These are phyloP conservation scores for Drosophila asahinai DNA, from an alignment of 1,140 invertebrate species.

Conservation along the genomic window DNA sequence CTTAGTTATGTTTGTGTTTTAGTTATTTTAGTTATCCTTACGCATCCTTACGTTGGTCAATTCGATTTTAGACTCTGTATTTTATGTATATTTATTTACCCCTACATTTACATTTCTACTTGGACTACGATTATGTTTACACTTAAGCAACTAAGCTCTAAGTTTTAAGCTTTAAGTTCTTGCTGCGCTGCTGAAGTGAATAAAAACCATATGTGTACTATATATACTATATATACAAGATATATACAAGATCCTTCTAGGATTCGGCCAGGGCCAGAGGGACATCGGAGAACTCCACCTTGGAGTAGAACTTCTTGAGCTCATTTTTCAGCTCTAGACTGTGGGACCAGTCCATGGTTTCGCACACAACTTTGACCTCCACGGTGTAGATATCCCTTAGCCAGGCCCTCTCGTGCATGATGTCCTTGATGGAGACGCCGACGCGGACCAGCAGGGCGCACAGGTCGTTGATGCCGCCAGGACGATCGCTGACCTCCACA, in stretches of 20 bases:
- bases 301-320: slow-evolving; percentile 87
- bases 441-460: slow-evolving; percentile 90
- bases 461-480: slow-evolving; percentile 94
- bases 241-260: not conserved
- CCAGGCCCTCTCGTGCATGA: slow-evolving; percentile 97
- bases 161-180: slow-evolving; percentile 57
- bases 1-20: slow-evolving; percentile 51
- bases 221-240: slow-evolving; percentile 9
- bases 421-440: slow-evolving; percentile 97
- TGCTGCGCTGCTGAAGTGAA: slow-evolving; percentile 54
- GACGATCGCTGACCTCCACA: slow-evolving; percentile 94
- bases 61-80: slow-evolving; percentile 48
- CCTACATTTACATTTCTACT: slow-evolving; percentile 68
- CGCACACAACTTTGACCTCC: slow-evolving; percentile 92
- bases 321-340: slow-evolving; percentile 88
- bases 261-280: slow-evolving; percentile 81
- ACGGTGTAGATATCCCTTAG: slow-evolving; percentile 95
- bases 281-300: slow-evolving; percentile 84
- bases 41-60: slow-evolving; percentile 52
- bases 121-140: slow-evolving; percentile 50
- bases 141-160: slow-evolving; percentile 52
- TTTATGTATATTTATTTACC: slow-evolving; percentile 74
- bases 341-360: slow-evolving; percentile 93
- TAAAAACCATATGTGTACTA: slow-evolving; percentile 54
- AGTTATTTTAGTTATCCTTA: slow-evolving; percentile 47